These are phyloP conservation scores for Dasyurus viverrinus DNA, from an alignment of 2,113 vertebrate species.

Conservation along the genomic window DNA sequence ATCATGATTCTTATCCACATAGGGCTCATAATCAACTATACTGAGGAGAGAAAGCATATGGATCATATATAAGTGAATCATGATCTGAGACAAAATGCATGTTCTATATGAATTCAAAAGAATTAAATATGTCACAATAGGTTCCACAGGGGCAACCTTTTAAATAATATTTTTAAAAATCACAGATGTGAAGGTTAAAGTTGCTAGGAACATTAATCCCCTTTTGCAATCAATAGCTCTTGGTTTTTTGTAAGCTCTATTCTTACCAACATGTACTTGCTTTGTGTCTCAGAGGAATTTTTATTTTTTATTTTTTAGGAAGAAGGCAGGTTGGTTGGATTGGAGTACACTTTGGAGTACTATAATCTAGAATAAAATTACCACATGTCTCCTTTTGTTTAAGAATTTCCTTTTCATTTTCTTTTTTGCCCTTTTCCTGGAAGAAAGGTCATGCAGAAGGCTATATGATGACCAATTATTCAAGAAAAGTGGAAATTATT, in stretches of 20 bases:
- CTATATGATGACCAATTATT: neutral
- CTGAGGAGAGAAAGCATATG: neutral
- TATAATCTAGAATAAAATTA: neutral
- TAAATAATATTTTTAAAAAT: neutral
- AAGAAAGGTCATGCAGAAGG: neutral
- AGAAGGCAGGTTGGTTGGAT: neutral
- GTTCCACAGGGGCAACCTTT: neutral
- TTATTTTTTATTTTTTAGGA: neutral
- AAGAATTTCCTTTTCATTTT: neutral
- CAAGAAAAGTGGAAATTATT: neutral
- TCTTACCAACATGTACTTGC: neutral
- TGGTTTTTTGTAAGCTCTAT: neutral
- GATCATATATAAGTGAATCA: neutral
- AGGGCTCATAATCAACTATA: neutral
- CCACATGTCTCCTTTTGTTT: neutral
- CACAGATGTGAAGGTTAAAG: neutral
- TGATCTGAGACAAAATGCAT: neutral
- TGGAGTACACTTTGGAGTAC: neutral
- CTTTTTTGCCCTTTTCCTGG: neutral
- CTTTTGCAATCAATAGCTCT: neutral
- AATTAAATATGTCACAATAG: neutral
- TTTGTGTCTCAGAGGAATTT: neutral
- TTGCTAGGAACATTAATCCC: neutral
- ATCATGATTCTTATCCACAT: neutral
- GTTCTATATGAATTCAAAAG: neutral